phyloP scores from a whole-genome alignment of 2,113 vertebrate genomes.

The Halcyon malimbica region DNA sequence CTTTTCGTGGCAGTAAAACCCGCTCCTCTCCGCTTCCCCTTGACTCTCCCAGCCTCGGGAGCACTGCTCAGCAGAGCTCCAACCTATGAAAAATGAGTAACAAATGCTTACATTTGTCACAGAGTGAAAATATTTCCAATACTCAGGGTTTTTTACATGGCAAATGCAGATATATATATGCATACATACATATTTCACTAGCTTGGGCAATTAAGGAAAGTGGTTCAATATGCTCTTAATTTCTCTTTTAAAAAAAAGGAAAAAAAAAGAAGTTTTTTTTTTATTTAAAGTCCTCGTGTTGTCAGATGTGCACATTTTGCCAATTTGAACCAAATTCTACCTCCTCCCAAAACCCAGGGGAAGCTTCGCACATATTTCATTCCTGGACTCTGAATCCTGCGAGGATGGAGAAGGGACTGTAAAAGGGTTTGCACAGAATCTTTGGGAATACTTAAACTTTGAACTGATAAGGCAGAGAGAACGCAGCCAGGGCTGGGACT shows the following conservation, averaged over 20 bases:
- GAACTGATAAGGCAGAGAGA: background rate
- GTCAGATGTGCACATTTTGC: background rate
- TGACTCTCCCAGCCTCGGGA: background rate
- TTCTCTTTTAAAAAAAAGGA: background rate
- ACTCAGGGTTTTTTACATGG: background rate
- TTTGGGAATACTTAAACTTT: background rate
- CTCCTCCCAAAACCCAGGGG: background rate
- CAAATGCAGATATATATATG: background rate
- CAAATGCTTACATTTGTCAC: conserved; percentile 19
- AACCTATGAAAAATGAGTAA: background rate
- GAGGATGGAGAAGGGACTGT: background rate
- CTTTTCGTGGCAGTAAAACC: background rate
- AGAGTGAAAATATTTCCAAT: background rate
- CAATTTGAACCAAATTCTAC: background rate
- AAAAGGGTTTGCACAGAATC: background rate
- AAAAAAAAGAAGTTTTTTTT: background rate
- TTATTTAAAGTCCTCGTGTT: background rate
- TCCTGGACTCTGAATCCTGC: background rate
- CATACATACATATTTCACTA: background rate
- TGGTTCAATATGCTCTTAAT: conserved; percentile 52
- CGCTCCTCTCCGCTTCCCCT: background rate
- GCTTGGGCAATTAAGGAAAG: conserved; percentile 5
- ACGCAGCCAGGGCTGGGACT: background rate
- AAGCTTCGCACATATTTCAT: background rate
- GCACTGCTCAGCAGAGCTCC: background rate